Evolutionary conservation across 2,113 vertebrate genomes (phyloP).

Genomic region (Cathartes aura): DNA sequence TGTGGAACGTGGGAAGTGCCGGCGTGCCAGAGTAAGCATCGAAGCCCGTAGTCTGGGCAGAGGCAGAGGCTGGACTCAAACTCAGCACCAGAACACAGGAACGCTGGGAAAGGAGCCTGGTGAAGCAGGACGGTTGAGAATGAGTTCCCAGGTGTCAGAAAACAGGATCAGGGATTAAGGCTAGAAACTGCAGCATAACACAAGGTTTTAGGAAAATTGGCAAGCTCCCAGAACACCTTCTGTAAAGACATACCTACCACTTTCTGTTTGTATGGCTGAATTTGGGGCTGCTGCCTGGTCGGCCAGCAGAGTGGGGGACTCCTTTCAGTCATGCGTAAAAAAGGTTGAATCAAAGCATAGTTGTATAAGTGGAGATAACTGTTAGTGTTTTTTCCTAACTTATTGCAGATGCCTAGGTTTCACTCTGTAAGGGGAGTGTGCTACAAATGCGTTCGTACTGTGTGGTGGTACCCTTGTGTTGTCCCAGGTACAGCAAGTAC

Average conservation of each 20-base stretch:
- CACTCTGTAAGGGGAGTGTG: background rate
- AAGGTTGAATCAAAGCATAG: background rate
- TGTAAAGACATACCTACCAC: accelerated
- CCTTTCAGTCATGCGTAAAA: background rate
- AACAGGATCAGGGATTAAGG: background rate
- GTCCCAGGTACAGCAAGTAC: accelerated
- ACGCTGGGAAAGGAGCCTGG: background rate
- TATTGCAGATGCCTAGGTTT: background rate
- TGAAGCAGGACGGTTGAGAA: background rate
- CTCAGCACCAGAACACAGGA: accelerated
- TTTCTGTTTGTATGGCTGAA: background rate
- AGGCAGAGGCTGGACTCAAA: background rate
- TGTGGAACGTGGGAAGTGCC: background rate
- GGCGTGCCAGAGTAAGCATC: background rate
- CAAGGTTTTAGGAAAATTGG: background rate
- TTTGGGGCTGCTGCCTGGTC: background rate
- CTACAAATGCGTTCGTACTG: background rate
- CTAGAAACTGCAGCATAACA: background rate
- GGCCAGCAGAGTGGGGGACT: accelerated
- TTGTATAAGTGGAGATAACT: background rate
- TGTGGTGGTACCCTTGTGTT: background rate
- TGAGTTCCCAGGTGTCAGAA: background rate
- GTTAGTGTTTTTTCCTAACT: background rate
- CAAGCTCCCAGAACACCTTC: background rate
- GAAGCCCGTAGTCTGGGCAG: background rate